Base-by-base conservation (phyloP, 2,888 invertebrate species). In the Troides aeacus region DNA sequence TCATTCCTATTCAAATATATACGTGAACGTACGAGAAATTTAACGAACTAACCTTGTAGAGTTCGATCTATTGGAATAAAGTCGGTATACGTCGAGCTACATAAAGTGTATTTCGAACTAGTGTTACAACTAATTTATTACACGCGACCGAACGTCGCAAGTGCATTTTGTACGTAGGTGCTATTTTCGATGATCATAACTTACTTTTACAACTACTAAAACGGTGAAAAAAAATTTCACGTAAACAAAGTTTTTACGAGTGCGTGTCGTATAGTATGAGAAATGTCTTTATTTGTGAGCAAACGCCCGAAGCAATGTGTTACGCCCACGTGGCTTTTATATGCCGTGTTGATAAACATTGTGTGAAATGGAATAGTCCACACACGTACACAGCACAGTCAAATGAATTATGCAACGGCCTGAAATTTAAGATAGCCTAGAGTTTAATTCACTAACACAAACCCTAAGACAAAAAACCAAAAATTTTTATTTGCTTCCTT, bases 211-310 rank as follows among this genome's bases (percentile, higher is more conserved):
- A 70, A 76, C 73, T 74, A 68, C 73, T 75, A 74, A 80, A 83
- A 82, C 78, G 76, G 79, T 74, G 78, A 79, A 81, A 81, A 79
- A 77, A 80, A 81, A 69, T 67, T 46, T 70, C 77, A 77, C 75
- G 80, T 81, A 83, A 84, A 84, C 79, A 84, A 81, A 82, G 72
- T 82, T 75, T 80, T 83, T 82, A 85, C 82, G 81, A 81, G 82
- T 84, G 82, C 79, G 77, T 81, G 84, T 84, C 82, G 30, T 15
- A 81, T 81, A 83, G 75, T 79, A 81, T 85, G 81, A 84, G 83
- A 86, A 86, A 88, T 82, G 82, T 81, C 85, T 89, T 79, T 86
- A 87, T 88, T 86, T 85, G 83, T 82, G 77, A 79, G 79, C 81
- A 83, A 84, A 84, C 82, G 76, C 72, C 76, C 73, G 78, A 76